phyloP scores from a whole-genome alignment of 1,140 invertebrate species.

The Dendroctonus ponderosae region DNA sequence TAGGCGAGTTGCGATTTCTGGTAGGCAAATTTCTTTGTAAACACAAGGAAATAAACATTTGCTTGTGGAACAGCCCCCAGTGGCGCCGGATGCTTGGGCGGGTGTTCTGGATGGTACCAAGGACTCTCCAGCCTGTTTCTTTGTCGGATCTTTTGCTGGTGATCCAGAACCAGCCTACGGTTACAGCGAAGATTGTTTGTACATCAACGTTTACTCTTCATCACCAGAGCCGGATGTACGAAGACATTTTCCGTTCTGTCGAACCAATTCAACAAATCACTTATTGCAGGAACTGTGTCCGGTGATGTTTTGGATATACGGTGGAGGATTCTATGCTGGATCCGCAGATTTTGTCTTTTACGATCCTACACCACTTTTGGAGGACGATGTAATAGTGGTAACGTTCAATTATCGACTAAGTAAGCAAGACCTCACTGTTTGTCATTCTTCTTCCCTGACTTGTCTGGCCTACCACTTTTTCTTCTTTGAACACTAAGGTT shows the following conservation, averaged over 20 bases:
- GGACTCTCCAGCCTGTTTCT: conserved; percentile 7
- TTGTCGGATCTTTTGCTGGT: background rate
- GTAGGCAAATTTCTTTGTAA: background rate
- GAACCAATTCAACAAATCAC: background rate
- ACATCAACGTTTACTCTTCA: conserved; percentile 25
- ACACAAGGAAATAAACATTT: background rate
- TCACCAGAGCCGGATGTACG: conserved; percentile 1
- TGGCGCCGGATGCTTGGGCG: conserved; percentile 2
- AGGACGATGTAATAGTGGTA: conserved; percentile 55
- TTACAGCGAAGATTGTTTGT: conserved; percentile 22
- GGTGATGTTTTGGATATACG: conserved; percentile 27
- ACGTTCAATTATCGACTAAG: conserved; percentile 58
- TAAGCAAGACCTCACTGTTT: too few species aligned
- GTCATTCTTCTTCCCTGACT: too few species aligned
- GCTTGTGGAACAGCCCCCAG: background rate
- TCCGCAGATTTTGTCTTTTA: conserved; percentile 11
- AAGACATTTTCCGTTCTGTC: background rate
- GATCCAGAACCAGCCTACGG: conserved; percentile 13
- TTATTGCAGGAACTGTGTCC: background rate
- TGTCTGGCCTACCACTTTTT: too few species aligned
- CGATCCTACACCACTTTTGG: conserved; percentile 51
- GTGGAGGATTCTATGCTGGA: conserved; percentile 22
- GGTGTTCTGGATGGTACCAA: conserved; percentile 3
- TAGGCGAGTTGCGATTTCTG: conserved; percentile 14
- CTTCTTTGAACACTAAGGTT: too few species aligned